Conservation (phyloP, 2,113 vertebrate species). For the Gambusia affinis region DNA sequence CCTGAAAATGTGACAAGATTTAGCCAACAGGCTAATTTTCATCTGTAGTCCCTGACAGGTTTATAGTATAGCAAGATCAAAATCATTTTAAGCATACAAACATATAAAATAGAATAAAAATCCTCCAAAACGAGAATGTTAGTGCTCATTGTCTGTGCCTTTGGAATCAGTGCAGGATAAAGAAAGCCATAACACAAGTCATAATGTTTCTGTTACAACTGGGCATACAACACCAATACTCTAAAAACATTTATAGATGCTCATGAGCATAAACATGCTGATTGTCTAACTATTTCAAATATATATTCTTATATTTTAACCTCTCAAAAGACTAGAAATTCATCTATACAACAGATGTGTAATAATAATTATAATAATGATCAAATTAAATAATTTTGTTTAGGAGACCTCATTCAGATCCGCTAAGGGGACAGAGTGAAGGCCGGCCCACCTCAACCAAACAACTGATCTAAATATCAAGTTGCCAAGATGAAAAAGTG, state of each 20-base stretch:
- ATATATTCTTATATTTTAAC: neutral
- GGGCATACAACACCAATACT: neutral
- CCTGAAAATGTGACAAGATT: neutral
- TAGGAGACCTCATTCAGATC: too few relatives aligned
- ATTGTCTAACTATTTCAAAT: neutral
- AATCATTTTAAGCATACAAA: neutral
- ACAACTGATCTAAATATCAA: too few relatives aligned
- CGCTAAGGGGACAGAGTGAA: neutral
- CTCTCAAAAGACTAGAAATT: neutral
- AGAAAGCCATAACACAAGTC: neutral
- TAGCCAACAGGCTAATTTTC: neutral
- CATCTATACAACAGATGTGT: neutral
- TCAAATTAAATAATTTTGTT: too few relatives aligned
- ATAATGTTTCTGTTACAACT: neutral
- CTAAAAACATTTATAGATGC: neutral
- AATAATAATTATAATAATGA: too few relatives aligned
- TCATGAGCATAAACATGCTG: neutral
- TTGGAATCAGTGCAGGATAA: neutral
- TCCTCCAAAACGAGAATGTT: conserved; percentile 2
- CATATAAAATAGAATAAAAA: neutral
- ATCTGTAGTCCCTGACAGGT: neutral
- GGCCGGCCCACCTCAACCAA: too few relatives aligned
- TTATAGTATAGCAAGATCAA: neutral
- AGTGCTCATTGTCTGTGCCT: neutral
- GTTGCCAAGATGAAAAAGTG: too few relatives aligned